Evolutionary conservation across 2,888 invertebrate species (phyloP).

Genomic region (Electrophaes corylata): DNA sequence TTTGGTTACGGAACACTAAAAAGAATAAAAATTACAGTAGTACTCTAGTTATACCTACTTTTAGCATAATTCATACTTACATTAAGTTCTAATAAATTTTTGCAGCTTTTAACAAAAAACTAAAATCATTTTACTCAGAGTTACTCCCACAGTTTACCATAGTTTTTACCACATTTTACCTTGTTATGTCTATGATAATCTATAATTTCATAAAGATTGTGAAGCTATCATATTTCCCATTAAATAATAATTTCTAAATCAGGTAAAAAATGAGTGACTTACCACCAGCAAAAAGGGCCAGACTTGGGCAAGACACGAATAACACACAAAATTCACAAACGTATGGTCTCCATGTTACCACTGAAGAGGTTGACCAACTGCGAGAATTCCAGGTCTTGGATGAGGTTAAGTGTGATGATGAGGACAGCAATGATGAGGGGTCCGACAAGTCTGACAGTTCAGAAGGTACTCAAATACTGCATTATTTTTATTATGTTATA

Average conservation of each 20-base stretch:
- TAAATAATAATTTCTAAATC: constrained; percentile 47
- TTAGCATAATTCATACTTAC: background rate
- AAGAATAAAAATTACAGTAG: too few relatives aligned
- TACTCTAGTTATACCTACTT: background rate
- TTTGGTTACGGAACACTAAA: too few relatives aligned
- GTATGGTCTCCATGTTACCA: constrained; percentile 44
- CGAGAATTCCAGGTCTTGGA: constrained; percentile 75
- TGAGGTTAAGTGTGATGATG: constrained; percentile 74
- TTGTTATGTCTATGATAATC: background rate
- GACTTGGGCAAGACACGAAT: constrained; percentile 40
- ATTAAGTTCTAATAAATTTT: background rate
- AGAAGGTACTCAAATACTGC: constrained; percentile 51
- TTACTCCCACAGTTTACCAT: background rate
- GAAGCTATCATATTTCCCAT: constrained; percentile 26
- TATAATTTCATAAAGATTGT: background rate
- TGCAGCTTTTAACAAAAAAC: background rate
- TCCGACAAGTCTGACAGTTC: constrained; percentile 61
- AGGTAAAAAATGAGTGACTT: constrained; percentile 49
- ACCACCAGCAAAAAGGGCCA: constrained; percentile 57
- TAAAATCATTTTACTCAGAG: background rate
- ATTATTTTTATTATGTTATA: background rate
- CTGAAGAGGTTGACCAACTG: constrained; percentile 65
- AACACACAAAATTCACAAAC: constrained; percentile 28
- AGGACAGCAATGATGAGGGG: constrained; percentile 69
- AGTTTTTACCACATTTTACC: background rate